Conservation (phyloP, 2,888 invertebrate genomes). For the Encarsia formosa region DNA sequence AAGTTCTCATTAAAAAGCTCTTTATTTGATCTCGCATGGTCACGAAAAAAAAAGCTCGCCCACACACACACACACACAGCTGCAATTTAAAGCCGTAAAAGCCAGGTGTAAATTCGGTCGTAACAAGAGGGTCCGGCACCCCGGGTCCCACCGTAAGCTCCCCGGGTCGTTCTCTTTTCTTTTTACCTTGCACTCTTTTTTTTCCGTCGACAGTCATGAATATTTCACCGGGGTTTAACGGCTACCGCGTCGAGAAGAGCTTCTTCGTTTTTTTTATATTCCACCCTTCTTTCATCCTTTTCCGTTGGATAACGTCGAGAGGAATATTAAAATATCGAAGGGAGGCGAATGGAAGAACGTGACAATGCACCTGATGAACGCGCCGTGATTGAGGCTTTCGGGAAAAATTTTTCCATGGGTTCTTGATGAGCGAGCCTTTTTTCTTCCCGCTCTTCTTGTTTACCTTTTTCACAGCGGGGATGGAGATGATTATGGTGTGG, state of each 20-base stretch:
- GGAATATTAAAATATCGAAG: slow-evolving; percentile 44
- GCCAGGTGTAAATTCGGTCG: slow-evolving; percentile 16
- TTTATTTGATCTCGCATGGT: too few species aligned
- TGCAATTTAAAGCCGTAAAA: slow-evolving; percentile 10
- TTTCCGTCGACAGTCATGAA: slow-evolving; percentile 34
- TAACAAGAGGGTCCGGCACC: slow-evolving; percentile 7
- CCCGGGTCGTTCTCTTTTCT: slow-evolving; percentile 7
- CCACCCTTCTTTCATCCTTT: background rate
- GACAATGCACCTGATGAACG: slow-evolving; percentile 3
- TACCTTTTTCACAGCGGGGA: too few species aligned
- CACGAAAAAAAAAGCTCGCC: background rate
- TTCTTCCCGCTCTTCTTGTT: too few species aligned
- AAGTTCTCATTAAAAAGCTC: too few species aligned
- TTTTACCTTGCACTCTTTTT: background rate
- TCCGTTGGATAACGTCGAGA: slow-evolving; percentile 27
- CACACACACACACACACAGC: background rate
- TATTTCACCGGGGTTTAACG: slow-evolving; percentile 34
- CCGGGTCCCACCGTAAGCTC: slow-evolving; percentile 6
- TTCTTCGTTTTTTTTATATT: background rate
- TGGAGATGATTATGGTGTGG: too few species aligned
- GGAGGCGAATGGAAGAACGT: slow-evolving; percentile 34
- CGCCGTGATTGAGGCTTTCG: background rate
- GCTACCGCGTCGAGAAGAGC: slow-evolving; percentile 6
- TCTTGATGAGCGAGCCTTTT: too few species aligned
- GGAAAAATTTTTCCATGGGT: too few species aligned